Conservation (phyloP, 2,888 invertebrate species). For the Chironomus riparius region DNA sequence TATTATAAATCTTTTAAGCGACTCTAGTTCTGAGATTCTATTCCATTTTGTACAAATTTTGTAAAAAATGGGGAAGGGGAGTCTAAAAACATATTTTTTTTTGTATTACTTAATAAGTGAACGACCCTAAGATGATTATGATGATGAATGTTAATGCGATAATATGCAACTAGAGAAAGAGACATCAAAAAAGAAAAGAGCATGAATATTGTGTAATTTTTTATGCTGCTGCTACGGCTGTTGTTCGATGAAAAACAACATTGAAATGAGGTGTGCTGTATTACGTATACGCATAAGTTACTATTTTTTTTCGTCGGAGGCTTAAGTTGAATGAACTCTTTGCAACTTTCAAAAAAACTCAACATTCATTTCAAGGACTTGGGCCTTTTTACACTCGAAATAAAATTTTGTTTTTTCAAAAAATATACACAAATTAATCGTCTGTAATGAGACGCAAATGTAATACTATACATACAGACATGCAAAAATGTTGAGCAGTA, state of each 20-base stretch:
- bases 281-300: conserved; percentile 9
- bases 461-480: no score
- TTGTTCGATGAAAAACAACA: not conserved
- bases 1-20: no score
- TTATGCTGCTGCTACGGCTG: conserved; percentile 6
- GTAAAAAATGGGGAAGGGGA: no score
- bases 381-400: not conserved
- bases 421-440: not conserved
- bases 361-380: conserved; percentile 23
- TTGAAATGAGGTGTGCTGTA: conserved; percentile 20
- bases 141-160: not conserved
- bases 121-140: not conserved
- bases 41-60: no score
- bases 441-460: not conserved
- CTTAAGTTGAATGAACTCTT: conserved; percentile 23
- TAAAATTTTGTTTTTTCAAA: not conserved
- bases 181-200: not conserved
- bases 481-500: no score
- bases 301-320: not conserved
- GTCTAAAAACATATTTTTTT: no score
- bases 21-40: no score
- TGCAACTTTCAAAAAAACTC: conserved; percentile 17
- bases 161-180: not conserved
- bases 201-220: conserved; percentile 17
- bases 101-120: no score